Base-by-base conservation (phyloP, 53 echinoderm and acorn worm genomes). In the Henricia sp. region DNA sequence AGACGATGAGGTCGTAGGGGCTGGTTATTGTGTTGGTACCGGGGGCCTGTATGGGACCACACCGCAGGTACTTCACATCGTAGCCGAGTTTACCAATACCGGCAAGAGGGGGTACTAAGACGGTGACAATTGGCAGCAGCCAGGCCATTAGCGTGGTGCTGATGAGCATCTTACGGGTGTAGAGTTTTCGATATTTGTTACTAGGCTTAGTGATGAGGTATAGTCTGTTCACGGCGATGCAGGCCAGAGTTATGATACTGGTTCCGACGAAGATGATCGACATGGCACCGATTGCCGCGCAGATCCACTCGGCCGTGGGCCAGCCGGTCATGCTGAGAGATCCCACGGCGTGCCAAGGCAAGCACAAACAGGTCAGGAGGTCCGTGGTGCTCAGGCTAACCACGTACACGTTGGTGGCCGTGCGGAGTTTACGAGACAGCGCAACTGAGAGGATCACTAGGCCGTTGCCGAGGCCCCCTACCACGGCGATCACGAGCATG, bases 361-460 rank as follows among this genome's bases (percentile, higher is more conserved):
- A 73, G n/a, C 89, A 89, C 72, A 96, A 51, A 68, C 91, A 91
- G 13, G 93, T 93, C 24, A 91, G 60, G 33, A 96, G 74, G 25
- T 96, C 96, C 16, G 96, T 91, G 32, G 89, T 63, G 55, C 89
- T 89, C 29, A 96, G 93, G 62, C 93, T 93, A 32, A 96, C 93
- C 43, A 96, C 96, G 64, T 96, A 96, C n/a, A 96, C 96, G 59
- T 96, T 96, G 39, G 96, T 96, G 1, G 93, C 93, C 14, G 96
- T 96, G 35, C 96, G 89, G 37, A 96, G 84, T 72, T 87, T 89
- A 24, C 93, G 83, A 25, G 93, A 93, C 5, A 96, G 82, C 56
- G 82, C 74, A 34, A 96, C 96, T 20, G 91, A 69, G 33, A 89
- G 14, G 53, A 96, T 93, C 39, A 96, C 93, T 43, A 96, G 85